Evolutionary conservation across 2,113 vertebrate genomes (phyloP).

Genomic region (Spea multiplicata): DNA sequence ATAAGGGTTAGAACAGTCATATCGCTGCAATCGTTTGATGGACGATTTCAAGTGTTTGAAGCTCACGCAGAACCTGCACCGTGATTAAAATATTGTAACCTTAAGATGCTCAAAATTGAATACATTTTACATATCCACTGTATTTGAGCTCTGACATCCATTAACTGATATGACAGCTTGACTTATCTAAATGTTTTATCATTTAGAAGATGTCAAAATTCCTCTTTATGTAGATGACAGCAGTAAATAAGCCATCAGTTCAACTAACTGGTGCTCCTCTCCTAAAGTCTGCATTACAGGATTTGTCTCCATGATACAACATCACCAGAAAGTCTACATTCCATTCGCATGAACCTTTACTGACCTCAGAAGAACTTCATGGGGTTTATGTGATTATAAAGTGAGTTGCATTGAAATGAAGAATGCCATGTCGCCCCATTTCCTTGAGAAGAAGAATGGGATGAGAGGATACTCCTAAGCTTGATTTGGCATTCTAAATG

Average conservation of each 20-base stretch:
- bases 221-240: constrained; percentile 74
- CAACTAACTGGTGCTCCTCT: constrained; percentile 60
- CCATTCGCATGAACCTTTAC: constrained; percentile 8
- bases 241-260: constrained; percentile 78
- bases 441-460: too few species aligned
- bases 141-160: constrained; percentile 73
- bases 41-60: constrained; percentile 55
- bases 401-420: too few species aligned
- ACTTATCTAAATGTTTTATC: constrained; percentile 80
- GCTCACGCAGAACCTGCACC: constrained; percentile 60
- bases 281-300: constrained; percentile 41
- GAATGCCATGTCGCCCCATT: too few species aligned
- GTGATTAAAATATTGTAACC: constrained; percentile 80
- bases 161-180: constrained; percentile 78
- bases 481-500: too few species aligned
- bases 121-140: constrained; percentile 78
- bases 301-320: constrained; percentile 32
- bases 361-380: neutral
- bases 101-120: constrained; percentile 75
- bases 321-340: constrained; percentile 29
- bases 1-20: constrained; percentile 40
- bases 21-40: constrained; percentile 18
- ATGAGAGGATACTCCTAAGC: too few species aligned
- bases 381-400: too few species aligned
- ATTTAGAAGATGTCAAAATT: constrained; percentile 82